Evolutionary conservation across 2,113 vertebrate genomes (phyloP).

Genomic region (Oryctolagus cuniculus): mOryCun1.1 NC_091434.1:59656501-59657000

Average conservation of each 20-base stretch:
- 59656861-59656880: slow-evolving; percentile 51
- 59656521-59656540: not conserved
- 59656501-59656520: not conserved
- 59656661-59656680: not conserved
- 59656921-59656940: slow-evolving; percentile 6
- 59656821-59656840: slow-evolving; percentile 58
- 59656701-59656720: not conserved
- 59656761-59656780: slow-evolving; percentile 43
- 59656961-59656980: not conserved
- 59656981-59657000: slow-evolving; percentile 45
- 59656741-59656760: slow-evolving; percentile 9
- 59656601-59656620: not conserved
- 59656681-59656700: not conserved
- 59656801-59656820: slow-evolving; percentile 53
- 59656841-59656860: slow-evolving; percentile 51
- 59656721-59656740: slow-evolving; percentile 19
- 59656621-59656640: not conserved
- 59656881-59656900: not conserved
- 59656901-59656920: slow-evolving; percentile 23
- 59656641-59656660: not conserved
- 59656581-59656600: not conserved
- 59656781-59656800: slow-evolving; percentile 30
- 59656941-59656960: slow-evolving; percentile 11
- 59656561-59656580: not conserved
- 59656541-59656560: not conserved